A percentile compares a stretch with the other conserved stretches of the same genome.
Conservation (phyloP, 2,888 invertebrate genomes). For the Andrena flavipes region DNA sequence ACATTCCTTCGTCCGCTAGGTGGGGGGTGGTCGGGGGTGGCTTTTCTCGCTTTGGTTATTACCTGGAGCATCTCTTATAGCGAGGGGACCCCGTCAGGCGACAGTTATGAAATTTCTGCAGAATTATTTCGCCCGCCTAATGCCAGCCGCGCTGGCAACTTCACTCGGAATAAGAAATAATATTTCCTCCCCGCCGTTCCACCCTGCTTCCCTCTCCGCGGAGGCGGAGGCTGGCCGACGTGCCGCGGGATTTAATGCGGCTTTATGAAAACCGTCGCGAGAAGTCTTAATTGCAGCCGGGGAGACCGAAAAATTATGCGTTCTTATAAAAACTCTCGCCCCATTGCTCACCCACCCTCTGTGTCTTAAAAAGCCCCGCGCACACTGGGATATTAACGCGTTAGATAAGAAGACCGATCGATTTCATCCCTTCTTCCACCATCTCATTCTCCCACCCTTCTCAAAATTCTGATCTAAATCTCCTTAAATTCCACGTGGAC, state of each 20-base stretch:
- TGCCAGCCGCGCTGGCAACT: constrained; percentile 69
- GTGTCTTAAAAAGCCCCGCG: not conserved
- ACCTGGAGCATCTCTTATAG: constrained; percentile 71
- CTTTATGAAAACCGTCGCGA: constrained; percentile 82
- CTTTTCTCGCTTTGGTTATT: constrained; percentile 75
- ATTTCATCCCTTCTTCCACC: constrained; percentile 35
- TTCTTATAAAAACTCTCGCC: constrained; percentile 58
- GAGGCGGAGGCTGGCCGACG: constrained; percentile 15
- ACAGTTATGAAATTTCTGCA: constrained; percentile 84
- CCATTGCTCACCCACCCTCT: not conserved
- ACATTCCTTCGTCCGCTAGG: constrained; percentile 30
- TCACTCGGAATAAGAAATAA: constrained; percentile 80
- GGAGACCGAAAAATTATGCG: constrained; percentile 75
- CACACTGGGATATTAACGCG: constrained; percentile 27
- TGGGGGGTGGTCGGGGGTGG: not conserved
- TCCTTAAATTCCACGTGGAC: not conserved
- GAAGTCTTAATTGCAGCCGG: constrained; percentile 82
- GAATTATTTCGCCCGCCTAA: constrained; percentile 82
- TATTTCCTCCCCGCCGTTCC: constrained; percentile 71
- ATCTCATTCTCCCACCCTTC: not conserved
- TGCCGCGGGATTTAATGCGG: constrained; percentile 79
- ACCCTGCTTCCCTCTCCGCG: constrained; percentile 2
- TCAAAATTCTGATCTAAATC: not conserved
- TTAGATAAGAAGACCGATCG: not conserved
- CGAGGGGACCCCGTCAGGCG: constrained; percentile 66